phyloP scores from a whole-genome alignment of 2,888 invertebrate species.

The Chamaedrilus cognettii region DNA sequence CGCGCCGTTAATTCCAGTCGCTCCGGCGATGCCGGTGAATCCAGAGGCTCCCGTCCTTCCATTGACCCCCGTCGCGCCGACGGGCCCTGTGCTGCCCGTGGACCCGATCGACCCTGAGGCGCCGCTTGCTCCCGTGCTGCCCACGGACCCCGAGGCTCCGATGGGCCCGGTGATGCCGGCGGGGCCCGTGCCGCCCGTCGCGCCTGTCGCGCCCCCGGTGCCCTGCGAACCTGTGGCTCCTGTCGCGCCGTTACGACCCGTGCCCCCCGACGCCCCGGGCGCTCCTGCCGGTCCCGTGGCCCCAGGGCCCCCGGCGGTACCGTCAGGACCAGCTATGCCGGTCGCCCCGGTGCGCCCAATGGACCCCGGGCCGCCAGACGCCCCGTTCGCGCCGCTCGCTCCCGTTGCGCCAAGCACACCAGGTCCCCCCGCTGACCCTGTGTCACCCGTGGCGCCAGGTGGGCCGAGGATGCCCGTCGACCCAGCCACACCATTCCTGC shows the following conservation, averaged over 20 bases:
- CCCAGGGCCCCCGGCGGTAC: conserved; percentile 13
- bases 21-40: neutral
- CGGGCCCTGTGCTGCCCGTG: neutral
- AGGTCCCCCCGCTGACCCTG: conserved; percentile 14
- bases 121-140: conserved; percentile 14
- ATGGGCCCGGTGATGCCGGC: neutral
- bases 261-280: neutral
- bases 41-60: conserved; percentile 10
- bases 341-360: conserved; percentile 11
- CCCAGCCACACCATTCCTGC: neutral
- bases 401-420: conserved; percentile 6
- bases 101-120: conserved; percentile 16
- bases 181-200: neutral
- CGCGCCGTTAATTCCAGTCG: conserved; percentile 7
- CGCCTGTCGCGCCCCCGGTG: neutral
- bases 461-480: neutral
- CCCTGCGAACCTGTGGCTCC: neutral
- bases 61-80: conserved; percentile 7
- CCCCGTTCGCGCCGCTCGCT: neutral
- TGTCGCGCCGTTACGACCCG: neutral
- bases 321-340: conserved; percentile 8
- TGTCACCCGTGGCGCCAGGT: conserved; percentile 4
- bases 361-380: neutral
- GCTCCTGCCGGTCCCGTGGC: neutral
- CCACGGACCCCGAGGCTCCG: conserved; percentile 6